Conservation (phyloP, 2,888 invertebrate species). For the Oscheius sp. region DNA sequence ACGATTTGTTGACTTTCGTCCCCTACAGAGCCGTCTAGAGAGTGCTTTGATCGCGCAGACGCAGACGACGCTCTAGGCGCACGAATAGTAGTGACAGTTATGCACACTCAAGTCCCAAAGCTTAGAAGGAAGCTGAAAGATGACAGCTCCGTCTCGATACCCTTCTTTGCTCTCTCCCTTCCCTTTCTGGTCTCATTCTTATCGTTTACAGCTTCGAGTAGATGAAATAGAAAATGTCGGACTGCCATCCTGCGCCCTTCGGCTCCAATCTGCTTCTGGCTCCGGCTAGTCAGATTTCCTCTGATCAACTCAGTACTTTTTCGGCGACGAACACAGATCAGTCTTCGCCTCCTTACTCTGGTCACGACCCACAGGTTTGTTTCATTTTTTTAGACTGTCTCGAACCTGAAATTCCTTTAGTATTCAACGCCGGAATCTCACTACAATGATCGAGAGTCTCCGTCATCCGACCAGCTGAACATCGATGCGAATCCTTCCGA, state of each 20-base stretch:
- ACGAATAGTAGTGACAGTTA: conserved; percentile 38
- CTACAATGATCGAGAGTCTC: conserved; percentile 49
- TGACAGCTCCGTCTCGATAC: conserved; percentile 10
- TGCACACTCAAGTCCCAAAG: conserved; percentile 21
- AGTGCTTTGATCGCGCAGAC: conserved; percentile 12
- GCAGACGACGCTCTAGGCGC: conserved; percentile 15
- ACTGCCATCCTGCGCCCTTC: conserved; percentile 27
- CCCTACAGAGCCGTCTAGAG: not conserved
- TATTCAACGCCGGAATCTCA: conserved; percentile 38
- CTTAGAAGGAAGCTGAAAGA: conserved; percentile 8
- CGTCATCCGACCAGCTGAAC: conserved; percentile 43
- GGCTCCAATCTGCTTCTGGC: conserved; percentile 23
- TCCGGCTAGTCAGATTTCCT: conserved; percentile 20
- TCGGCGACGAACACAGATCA: conserved; percentile 36
- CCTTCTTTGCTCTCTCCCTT: not conserved
- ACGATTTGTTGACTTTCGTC: conserved; percentile 36
- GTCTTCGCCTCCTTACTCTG: conserved; percentile 36
- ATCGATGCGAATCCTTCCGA: conserved; percentile 24
- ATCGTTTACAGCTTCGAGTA: conserved; percentile 18
- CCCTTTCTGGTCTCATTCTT: not conserved
- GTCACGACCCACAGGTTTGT: conserved; percentile 34
- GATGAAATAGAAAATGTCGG: conserved; percentile 32
- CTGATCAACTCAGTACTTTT: conserved; percentile 34
- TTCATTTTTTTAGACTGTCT: not conserved
- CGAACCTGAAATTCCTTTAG: conserved; percentile 5